Percentiles rank a stretch among this genome's conserved stretches.
Conservation (phyloP, 1,140 invertebrate genomes). For the Scaptomyza graminum region DNA sequence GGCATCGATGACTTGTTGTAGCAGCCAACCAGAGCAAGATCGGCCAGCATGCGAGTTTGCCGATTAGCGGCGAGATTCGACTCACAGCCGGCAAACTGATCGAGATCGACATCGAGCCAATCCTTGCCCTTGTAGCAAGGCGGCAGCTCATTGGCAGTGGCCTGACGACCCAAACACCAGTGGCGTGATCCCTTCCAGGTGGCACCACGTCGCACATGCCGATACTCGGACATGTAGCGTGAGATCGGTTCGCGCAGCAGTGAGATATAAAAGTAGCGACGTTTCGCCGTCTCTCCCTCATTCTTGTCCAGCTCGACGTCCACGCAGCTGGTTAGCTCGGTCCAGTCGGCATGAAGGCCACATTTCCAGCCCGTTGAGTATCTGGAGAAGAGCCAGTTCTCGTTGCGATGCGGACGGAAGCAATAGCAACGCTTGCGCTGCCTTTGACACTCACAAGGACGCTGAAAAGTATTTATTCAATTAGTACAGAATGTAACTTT, state of each 20-base stretch:
- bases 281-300: conserved; percentile 91
- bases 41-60: conserved; percentile 98
- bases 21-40: conserved; percentile 96
- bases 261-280: conserved; percentile 98
- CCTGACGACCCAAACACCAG: conserved; percentile 93
- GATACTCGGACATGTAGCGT: conserved; percentile 96
- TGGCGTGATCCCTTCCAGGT: conserved; percentile 97
- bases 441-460: conserved; percentile 94
- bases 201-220: conserved; percentile 97
- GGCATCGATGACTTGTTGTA: conserved; percentile 94
- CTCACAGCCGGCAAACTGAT: conserved; percentile 94
- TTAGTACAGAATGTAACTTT: no score
- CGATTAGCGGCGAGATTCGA: conserved; percentile 97
- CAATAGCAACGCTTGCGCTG: conserved; percentile 95
- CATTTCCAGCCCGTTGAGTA: conserved; percentile 99
- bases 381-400: conserved; percentile 98
- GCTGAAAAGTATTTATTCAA: conserved; percentile 83
- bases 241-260: conserved; percentile 95
- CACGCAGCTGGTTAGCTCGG: conserved; percentile 96
- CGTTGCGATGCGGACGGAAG: conserved; percentile 94
- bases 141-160: conserved; percentile 90
- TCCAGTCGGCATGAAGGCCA: conserved; percentile 99
- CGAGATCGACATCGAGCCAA: conserved; percentile 88
- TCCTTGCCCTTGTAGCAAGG: conserved; percentile 90
- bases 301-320: conserved; percentile 93